These are phyloP conservation scores for Cephus nigrinus DNA, from an alignment of 2,888 invertebrate genomes.

Conservation along the genomic window DNA sequence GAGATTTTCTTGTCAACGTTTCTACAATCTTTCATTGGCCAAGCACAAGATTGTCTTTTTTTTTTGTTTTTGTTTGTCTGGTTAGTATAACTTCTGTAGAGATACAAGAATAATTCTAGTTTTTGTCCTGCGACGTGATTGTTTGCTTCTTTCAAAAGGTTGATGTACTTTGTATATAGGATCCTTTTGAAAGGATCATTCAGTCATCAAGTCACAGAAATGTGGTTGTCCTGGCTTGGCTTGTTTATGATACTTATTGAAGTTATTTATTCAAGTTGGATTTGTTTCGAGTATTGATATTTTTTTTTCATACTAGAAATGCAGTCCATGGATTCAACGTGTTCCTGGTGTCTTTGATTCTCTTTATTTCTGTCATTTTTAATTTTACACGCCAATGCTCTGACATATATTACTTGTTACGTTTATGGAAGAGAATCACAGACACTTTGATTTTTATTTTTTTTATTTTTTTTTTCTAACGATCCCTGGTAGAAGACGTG, in stretches of 20 bases:
- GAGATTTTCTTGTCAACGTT: neutral
- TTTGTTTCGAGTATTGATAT: neutral
- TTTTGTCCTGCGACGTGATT: neutral
- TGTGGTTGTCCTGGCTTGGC: slow-evolving; percentile 18
- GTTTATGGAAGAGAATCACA: neutral
- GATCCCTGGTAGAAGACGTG: slow-evolving; percentile 31
- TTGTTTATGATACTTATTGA: slow-evolving; percentile 8
- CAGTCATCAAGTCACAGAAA: neutral
- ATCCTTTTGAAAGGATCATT: neutral
- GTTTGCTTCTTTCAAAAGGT: neutral
- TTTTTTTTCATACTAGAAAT: neutral
- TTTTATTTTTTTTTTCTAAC: slow-evolving; percentile 1
- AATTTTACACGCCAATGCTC: neutral
- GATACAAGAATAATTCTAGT: neutral
- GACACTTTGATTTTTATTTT: neutral
- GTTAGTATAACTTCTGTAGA: neutral
- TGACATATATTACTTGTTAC: neutral
- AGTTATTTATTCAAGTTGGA: neutral
- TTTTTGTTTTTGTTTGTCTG: neutral
- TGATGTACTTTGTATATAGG: neutral
- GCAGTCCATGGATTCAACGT: neutral
- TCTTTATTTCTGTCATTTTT: neutral
- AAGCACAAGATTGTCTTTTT: neutral
- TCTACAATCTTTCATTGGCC: neutral
- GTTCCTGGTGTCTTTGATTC: slow-evolving; percentile 3